Percentiles rank a stretch among this genome's conserved stretches.
Evolutionary conservation across 2,113 vertebrate species (phyloP).

Genomic region (Siniperca knerii): DNA sequence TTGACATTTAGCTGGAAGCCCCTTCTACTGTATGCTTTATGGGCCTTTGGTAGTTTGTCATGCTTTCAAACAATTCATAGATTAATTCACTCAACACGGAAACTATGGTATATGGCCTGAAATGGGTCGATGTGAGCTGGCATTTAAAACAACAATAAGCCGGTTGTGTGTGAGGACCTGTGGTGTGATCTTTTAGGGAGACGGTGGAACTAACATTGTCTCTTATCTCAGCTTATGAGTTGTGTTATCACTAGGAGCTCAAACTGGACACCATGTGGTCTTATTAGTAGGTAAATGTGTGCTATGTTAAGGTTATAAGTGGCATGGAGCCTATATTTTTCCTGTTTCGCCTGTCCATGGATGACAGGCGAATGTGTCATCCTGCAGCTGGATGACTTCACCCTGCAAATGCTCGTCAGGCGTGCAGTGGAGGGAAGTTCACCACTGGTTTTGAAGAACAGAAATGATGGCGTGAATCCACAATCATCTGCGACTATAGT

Average conservation of each 20-base stretch:
- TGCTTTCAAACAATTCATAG: conserved; percentile 65
- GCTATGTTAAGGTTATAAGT: conserved; percentile 17
- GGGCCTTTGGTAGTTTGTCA: conserved; percentile 66
- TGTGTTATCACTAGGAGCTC: not conserved
- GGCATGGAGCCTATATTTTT: not conserved
- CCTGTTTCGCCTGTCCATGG: conserved; percentile 9
- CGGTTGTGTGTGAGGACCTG: conserved; percentile 55
- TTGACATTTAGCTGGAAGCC: conserved; percentile 70
- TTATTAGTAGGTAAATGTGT: not conserved
- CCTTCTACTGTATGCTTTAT: not conserved
- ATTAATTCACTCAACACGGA: conserved; percentile 64
- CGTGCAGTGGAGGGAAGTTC: conserved; percentile 34
- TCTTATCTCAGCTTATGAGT: conserved; percentile 17
- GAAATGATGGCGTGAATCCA: not conserved
- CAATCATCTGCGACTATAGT: not conserved
- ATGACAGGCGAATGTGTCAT: conserved; percentile 65
- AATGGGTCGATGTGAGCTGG: conserved; percentile 73
- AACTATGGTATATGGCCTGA: conserved; percentile 49
- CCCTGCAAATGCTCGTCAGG: conserved; percentile 52
- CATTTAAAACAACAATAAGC: conserved; percentile 75
- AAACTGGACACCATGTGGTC: not conserved
- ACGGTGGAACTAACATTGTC: conserved; percentile 13
- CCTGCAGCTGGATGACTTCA: conserved; percentile 65
- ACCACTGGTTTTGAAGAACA: not conserved
- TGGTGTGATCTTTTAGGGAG: conserved; percentile 28